Conservation (phyloP, 92 coral and sea anemone genomes). For the Palythoa grandis region DNA sequence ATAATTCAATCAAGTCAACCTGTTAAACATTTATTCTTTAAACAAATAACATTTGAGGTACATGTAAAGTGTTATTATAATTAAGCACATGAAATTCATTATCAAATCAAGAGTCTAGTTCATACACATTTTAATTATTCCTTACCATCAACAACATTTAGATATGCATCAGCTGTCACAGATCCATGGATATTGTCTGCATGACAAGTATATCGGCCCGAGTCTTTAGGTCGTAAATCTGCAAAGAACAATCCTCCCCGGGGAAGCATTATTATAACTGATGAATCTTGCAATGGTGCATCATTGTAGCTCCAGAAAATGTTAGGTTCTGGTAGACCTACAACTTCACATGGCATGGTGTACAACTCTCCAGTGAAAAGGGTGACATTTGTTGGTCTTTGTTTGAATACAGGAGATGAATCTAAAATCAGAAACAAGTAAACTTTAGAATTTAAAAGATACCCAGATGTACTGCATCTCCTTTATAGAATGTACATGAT, state of each 20-base stretch:
- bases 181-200: conserved; percentile 60
- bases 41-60: too few species aligned
- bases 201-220: conserved; percentile 73
- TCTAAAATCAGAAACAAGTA: conserved; percentile 24
- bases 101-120: too few species aligned
- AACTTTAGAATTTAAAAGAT: neutral
- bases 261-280: neutral
- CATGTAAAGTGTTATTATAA: too few species aligned
- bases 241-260: conserved; percentile 53
- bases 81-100: too few species aligned
- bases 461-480: too few species aligned
- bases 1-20: too few species aligned
- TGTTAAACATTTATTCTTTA: too few species aligned
- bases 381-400: conserved; percentile 65
- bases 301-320: conserved; percentile 69
- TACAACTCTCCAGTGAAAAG: conserved; percentile 57
- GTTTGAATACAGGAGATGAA: conserved; percentile 55
- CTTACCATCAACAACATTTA: conserved; percentile 76
- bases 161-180: conserved; percentile 52
- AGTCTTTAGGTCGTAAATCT: conserved; percentile 29
- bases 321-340: conserved; percentile 72
- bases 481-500: neutral
- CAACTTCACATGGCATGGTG: conserved; percentile 67
- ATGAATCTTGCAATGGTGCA: conserved; percentile 4
- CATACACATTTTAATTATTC: neutral